These are phyloP conservation scores for Whitmania pigra DNA, from an alignment of 1,140 invertebrate genomes.

Conservation along the genomic window DNA sequence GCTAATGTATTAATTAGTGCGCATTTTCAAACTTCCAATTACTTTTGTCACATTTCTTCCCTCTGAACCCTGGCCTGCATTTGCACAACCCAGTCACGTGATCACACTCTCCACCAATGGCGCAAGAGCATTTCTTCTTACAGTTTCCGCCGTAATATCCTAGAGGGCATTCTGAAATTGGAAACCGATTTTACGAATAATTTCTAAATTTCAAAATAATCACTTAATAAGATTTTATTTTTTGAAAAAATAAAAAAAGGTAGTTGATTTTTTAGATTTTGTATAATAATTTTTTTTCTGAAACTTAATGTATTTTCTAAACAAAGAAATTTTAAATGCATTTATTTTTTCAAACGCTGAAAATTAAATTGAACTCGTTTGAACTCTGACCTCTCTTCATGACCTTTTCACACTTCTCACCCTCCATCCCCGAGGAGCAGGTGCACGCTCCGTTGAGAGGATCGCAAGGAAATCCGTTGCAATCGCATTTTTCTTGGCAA, in stretches of 20 bases:
- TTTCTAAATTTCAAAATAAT: too few relatives aligned
- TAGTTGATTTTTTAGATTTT: too few relatives aligned
- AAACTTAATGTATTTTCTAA: too few relatives aligned
- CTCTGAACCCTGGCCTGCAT: slow-evolving; percentile 64
- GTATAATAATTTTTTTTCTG: too few relatives aligned
- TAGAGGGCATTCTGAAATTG: not conserved
- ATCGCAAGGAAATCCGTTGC: slow-evolving; percentile 36
- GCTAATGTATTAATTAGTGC: too few relatives aligned
- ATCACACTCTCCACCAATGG: slow-evolving; percentile 54
- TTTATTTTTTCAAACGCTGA: too few relatives aligned
- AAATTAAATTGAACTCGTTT: too few relatives aligned
- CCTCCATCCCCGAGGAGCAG: slow-evolving; percentile 50
- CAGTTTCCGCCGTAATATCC: not conserved
- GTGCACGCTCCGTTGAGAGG: slow-evolving; percentile 42
- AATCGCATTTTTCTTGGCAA: slow-evolving; percentile 35
- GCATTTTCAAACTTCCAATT: not conserved
- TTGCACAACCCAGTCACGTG: slow-evolving; percentile 68
- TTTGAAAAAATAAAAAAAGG: too few relatives aligned
- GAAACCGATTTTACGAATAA: not conserved
- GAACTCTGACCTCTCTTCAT: not conserved
- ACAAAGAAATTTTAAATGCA: too few relatives aligned
- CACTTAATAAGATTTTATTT: too few relatives aligned
- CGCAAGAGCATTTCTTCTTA: slow-evolving; percentile 38
- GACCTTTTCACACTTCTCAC: slow-evolving; percentile 19
- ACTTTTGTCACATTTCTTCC: slow-evolving; percentile 27